A percentile compares a stretch with the other conserved stretches of the same genome.
These are phyloP conservation scores for Tympanoctomys barrerae DNA, from an alignment of 2,797 vertebrate genomes.

Conservation along the genomic window DNA sequence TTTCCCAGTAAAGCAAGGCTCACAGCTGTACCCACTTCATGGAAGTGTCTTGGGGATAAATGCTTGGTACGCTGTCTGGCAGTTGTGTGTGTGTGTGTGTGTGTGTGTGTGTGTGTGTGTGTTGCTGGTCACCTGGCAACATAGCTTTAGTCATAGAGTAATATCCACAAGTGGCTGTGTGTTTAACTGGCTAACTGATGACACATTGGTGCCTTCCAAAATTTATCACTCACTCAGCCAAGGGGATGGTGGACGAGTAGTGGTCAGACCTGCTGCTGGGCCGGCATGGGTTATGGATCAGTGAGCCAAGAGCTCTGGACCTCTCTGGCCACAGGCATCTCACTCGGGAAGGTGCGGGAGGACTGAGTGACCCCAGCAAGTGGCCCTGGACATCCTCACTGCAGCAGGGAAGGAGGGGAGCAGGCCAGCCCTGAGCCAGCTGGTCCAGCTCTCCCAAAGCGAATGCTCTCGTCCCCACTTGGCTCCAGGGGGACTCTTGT, in stretches of 20 bases:
- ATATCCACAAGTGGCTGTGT: fast-evolving
- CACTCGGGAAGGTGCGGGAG: neutral
- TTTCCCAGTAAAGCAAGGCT: neutral
- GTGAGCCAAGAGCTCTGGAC: neutral
- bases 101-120: no score
- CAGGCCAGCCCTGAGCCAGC: neutral
- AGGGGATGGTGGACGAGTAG: fast-evolving
- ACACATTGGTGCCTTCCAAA: neutral
- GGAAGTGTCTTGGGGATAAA: neutral
- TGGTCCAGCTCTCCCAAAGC: neutral
- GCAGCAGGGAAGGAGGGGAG: neutral
- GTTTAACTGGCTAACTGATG: neutral
- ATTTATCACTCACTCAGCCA: neutral
- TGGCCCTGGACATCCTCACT: neutral
- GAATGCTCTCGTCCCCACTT: no score
- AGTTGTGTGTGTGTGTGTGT: fast-evolving
- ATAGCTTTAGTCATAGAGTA: fast-evolving
- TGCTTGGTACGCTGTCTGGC: fast-evolving
- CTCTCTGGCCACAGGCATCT: neutral
- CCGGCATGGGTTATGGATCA: fast-evolving
- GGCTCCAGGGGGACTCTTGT: neutral
- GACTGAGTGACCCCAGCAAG: neutral
- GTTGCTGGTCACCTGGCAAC: fast-evolving
- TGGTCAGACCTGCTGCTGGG: neutral
- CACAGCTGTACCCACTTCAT: neutral